Conservation (phyloP, 2,113 vertebrate species). For the Eulemur macaco region DNA sequence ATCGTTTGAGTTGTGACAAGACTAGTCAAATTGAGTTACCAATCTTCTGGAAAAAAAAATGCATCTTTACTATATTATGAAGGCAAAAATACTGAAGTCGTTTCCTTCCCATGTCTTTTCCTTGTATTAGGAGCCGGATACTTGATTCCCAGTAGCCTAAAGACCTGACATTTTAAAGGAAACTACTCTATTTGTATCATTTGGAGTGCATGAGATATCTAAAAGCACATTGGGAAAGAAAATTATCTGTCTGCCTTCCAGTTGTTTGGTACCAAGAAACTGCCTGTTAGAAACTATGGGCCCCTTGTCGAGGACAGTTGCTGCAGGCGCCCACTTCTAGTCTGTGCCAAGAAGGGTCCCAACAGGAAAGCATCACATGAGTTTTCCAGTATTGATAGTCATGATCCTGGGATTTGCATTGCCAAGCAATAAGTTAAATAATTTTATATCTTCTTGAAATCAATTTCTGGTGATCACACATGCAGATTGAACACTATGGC, state of each 20-base stretch:
- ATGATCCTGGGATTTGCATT: conserved; percentile 57
- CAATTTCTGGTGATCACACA: conserved; percentile 75
- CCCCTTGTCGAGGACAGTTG: not conserved
- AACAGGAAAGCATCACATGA: not conserved
- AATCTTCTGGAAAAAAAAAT: not conserved
- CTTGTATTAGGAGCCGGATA: not conserved
- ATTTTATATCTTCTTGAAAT: conserved; percentile 80
- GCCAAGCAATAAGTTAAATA: conserved; percentile 73
- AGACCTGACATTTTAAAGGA: not conserved
- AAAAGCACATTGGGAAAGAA: not conserved
- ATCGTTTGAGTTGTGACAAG: conserved; percentile 25
- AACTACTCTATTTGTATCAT: conserved; percentile 26
- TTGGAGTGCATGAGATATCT: not conserved
- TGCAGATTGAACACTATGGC: conserved; percentile 75
- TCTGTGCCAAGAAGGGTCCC: conserved; percentile 30
- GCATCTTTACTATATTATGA: not conserved
- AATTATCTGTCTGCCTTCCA: not conserved
- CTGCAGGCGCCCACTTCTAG: not conserved
- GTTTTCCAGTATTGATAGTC: conserved; percentile 33
- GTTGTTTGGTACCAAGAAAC: not conserved
- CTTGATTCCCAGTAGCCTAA: not conserved
- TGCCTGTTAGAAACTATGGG: not conserved
- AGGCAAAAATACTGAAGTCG: not conserved
- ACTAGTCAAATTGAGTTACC: not conserved
- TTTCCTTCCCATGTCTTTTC: not conserved